Base-by-base conservation (phyloP, 1,140 invertebrate genomes). In the Cataglyphis hispanica region DNA sequence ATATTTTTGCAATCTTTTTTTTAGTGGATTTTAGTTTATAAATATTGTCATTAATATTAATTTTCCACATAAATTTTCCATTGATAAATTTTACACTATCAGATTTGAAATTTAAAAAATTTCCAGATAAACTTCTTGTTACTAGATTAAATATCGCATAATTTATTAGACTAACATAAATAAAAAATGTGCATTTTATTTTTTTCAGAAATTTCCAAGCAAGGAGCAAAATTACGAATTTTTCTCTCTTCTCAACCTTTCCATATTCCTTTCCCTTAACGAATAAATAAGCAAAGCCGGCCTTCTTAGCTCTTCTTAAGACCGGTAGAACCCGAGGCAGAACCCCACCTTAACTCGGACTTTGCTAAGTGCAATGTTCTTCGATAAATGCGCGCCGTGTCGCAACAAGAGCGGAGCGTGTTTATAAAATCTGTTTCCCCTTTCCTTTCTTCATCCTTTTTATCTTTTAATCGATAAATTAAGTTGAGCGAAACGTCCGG, bases 351-450 rank as follows among this genome's bases (percentile, higher is more conserved):
- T 85, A 53, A 50, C 37, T n/a, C 81, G 70, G 67, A 76, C 75
- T 80, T 90, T 89, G 84, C 86, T 91, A 93, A 92, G 90, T 89
- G 90, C 90, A 93, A 90, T 87, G 91, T 86, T 91, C 88, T 64
- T 60, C 70, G 67, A 86, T 27, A 89, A 89, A 84, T 84, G 72
- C 74, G 7, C 37, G 25, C 25, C 19, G 16, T 19, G 10, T 10
- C 25, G 37, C 19, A 74, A 83, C 53, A 81, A 60, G 34, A 43
- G 67, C 58, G 13, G 7, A 53, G 10, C 46, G 46, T 34, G 84
- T 77, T 64, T 70, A 60, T 64, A 31, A 81, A 63, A 76, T 69
- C 58, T 22, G 13, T 72, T 89, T 70, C 63, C 34, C 27, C 60
- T 83, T 86, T 86, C 64, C 60, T 78, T 76, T 60, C 74, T 56